phyloP scores from a whole-genome alignment of 2,113 vertebrate genomes.

The Anoplopoma fimbria region DNA sequence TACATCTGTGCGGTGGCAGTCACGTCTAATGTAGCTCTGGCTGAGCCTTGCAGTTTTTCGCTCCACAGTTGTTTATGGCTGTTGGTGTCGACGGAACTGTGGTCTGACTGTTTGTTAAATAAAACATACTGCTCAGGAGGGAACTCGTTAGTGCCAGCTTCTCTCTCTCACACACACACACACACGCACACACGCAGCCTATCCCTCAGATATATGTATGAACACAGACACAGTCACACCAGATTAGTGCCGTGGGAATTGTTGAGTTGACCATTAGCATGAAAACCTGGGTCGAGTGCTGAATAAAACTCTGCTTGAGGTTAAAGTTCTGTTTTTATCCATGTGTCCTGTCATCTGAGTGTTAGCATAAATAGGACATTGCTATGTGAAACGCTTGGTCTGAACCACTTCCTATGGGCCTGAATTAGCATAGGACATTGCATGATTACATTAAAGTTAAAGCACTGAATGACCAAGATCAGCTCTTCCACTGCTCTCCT shows the following conservation, averaged over 20 bases:
- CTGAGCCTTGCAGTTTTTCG: conserved; percentile 29
- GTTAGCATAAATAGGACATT: background rate
- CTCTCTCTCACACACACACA: background rate
- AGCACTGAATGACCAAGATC: background rate
- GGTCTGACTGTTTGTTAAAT: conserved; percentile 57
- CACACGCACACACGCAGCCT: conserved; percentile 8
- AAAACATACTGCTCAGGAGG: conserved; percentile 57
- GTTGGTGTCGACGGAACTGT: conserved; percentile 26
- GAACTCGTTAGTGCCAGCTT: conserved; percentile 39
- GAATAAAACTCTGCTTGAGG: background rate
- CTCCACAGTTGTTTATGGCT: conserved; percentile 43
- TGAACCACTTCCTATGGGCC: background rate
- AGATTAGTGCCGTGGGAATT: conserved; percentile 14
- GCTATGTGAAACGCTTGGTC: background rate
- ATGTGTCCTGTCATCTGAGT: background rate
- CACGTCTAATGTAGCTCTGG: conserved; percentile 25
- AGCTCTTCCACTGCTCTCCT: background rate
- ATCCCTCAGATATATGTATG: conserved; percentile 15
- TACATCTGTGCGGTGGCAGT: conserved; percentile 15
- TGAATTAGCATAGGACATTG: background rate
- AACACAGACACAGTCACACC: conserved; percentile 10
- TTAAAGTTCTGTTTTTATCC: background rate
- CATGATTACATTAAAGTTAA: background rate
- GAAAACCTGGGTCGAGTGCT: background rate
- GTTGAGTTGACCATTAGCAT: conserved; percentile 18